Conservation (phyloP, 1,140 invertebrate species). For the Drosophila asahinai region DNA sequence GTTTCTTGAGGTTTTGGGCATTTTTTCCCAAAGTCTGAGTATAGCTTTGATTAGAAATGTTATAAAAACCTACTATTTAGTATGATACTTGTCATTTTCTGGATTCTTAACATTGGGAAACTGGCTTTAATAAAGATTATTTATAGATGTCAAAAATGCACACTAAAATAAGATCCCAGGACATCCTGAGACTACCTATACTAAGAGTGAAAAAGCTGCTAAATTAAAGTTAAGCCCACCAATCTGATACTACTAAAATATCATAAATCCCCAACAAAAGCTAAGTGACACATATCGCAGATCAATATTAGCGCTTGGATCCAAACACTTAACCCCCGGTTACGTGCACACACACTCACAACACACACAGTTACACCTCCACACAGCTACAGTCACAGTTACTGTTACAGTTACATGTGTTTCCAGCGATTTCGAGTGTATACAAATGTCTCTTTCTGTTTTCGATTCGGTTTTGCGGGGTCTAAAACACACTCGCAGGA, state of each 20-base stretch:
- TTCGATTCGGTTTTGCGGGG: constrained; percentile 42
- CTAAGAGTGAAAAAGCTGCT: neutral
- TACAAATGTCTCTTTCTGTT: constrained; percentile 61
- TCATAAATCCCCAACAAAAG: constrained; percentile 21
- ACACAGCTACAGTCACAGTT: constrained; percentile 16
- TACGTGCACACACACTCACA: constrained; percentile 11
- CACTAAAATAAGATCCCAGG: neutral
- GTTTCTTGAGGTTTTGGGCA: too few relatives aligned
- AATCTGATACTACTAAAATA: constrained; percentile 5
- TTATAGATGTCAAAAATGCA: too few relatives aligned
- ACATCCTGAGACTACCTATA: too few relatives aligned
- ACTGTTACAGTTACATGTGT: constrained; percentile 39
- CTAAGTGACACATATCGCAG: constrained; percentile 42
- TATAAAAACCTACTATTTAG: too few relatives aligned
- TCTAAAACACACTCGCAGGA: constrained; percentile 58
- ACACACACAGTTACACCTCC: constrained; percentile 5
- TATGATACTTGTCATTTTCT: neutral
- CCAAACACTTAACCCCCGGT: constrained; percentile 34
- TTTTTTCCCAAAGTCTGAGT: too few relatives aligned
- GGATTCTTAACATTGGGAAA: neutral
- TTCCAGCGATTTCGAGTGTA: constrained; percentile 47
- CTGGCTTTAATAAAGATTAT: neutral
- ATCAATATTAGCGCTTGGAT: constrained; percentile 46
- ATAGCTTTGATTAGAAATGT: too few relatives aligned
- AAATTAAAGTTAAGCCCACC: neutral